Conservation (phyloP, 1,140 invertebrate species). For the Drosophila sucinea region DNA sequence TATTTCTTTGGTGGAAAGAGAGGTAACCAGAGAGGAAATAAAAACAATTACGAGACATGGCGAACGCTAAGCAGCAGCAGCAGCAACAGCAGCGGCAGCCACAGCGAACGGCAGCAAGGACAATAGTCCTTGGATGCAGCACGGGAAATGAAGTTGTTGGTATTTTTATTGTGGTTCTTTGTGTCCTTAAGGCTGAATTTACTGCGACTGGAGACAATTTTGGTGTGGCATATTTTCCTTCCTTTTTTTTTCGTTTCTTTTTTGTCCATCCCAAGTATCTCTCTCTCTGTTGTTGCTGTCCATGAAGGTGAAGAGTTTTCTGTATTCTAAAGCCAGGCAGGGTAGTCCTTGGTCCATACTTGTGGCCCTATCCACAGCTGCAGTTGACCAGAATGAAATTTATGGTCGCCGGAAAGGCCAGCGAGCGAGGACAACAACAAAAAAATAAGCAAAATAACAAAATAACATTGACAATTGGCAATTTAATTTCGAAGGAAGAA, state of each 20-base stretch:
- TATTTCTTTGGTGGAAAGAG: conserved; percentile 34
- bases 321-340: background rate
- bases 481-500: conserved; percentile 56
- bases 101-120: conserved; percentile 22
- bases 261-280: conserved; percentile 17
- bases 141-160: conserved; percentile 67
- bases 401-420: conserved; percentile 59
- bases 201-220: conserved; percentile 40
- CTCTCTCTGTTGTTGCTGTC: conserved; percentile 14
- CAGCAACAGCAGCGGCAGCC: conserved; percentile 30
- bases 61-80: conserved; percentile 41
- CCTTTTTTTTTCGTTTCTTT: conserved; percentile 19
- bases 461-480: conserved; percentile 71
- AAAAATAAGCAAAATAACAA: conserved; percentile 41
- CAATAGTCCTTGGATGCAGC: conserved; percentile 26
- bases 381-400: conserved; percentile 48
- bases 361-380: conserved; percentile 9
- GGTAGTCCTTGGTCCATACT: conserved; percentile 26
- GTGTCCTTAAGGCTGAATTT: conserved; percentile 50
- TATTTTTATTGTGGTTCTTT: conserved; percentile 38
- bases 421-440: conserved; percentile 35
- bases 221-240: conserved; percentile 38
- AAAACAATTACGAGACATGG: conserved; percentile 52
- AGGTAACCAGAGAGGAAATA: conserved; percentile 44
- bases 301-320: background rate